Base-by-base conservation (phyloP, 2,888 invertebrate species). In the Scaptomyza tumidula region DNA sequence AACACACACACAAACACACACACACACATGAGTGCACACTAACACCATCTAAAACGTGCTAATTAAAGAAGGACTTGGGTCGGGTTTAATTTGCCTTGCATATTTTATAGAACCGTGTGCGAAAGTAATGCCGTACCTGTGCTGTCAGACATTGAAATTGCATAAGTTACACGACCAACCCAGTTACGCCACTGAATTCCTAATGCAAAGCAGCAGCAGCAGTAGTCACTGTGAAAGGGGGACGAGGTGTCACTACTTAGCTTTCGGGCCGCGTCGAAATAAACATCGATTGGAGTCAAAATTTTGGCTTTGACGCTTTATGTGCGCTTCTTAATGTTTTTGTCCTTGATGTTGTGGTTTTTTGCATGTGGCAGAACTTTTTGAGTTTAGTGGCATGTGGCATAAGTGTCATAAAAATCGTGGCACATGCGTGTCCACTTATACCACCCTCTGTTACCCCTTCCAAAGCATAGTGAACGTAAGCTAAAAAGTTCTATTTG, bases 261-360 rank as follows among this genome's bases (percentile, higher is more conserved):
- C 45, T 75, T 33, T 45, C 57, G 37, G 49, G 24, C 11, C 14
- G 43, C 37, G 19, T 74, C 64, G 62, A 75, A 80, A 59, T 58
- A 86, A 55, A 50, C 69, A 86, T 81, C 78, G 87, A 86, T 84
- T 84, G 71, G 60, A 76, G 80, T 62, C 63, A 69, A 64, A 75
- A 72, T 75, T 41, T 86, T 80, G 53, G 53, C 56, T 59, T 55
- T 68, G 64, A 58, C 55, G 55, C 24, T 46, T 61, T 64, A 46
- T 54, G 14, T 57, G 49, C 37, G 39, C 16, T 16, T 13, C 50
- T 39, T 49, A 45, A 63, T 60, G 75, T 68, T 53, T 73, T 64
- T 68, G 78, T 64, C 55, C 73, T 60, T 43, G 56, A 55, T 57
- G 73, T 54, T n/a, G n/a, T n/a, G n/a, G n/a, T 19, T 19, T 29